phyloP scores from a whole-genome alignment of 2,888 invertebrate genomes.

The Agrypnus murinus region DNA sequence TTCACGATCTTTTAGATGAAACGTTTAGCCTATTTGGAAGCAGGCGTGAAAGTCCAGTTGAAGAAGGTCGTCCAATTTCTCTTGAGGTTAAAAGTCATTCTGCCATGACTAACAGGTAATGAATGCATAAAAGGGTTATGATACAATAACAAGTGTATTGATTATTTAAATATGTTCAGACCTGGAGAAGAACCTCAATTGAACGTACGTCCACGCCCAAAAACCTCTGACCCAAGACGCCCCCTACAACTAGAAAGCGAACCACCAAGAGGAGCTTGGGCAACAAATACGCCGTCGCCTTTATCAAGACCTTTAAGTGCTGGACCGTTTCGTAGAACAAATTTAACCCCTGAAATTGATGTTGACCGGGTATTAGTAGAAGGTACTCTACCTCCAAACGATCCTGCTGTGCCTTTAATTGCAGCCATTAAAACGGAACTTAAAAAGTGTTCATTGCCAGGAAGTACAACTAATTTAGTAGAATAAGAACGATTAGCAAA shows the following conservation, averaged over 20 bases:
- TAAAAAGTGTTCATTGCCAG: constrained; percentile 69
- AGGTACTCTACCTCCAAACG: constrained; percentile 75
- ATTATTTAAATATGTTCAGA: constrained; percentile 19
- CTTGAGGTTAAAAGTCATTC: constrained; percentile 69
- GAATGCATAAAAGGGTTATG: too few species aligned
- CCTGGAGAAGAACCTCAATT: constrained; percentile 31
- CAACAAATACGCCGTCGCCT: constrained; percentile 72
- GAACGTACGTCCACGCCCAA: constrained; percentile 62
- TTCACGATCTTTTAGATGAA: constrained; percentile 86
- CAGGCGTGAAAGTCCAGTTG: constrained; percentile 74
- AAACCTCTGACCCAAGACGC: constrained; percentile 66
- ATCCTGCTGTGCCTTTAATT: constrained; percentile 88
- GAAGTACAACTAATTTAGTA: constrained; percentile 66
- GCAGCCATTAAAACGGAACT: constrained; percentile 87
- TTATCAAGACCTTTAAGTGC: constrained; percentile 78
- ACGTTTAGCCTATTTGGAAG: constrained; percentile 85
- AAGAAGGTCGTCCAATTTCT: constrained; percentile 57
- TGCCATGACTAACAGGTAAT: constrained; percentile 60
- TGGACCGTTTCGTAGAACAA: constrained; percentile 76
- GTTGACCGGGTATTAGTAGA: constrained; percentile 75
- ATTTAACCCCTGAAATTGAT: constrained; percentile 71
- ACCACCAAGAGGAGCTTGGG: constrained; percentile 73
- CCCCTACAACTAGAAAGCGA: constrained; percentile 63
- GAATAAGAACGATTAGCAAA: constrained; percentile 39
- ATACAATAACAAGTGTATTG: too few species aligned